Conservation (phyloP, 1,140 invertebrate species). For the Marisa cornuarietis region DNA sequence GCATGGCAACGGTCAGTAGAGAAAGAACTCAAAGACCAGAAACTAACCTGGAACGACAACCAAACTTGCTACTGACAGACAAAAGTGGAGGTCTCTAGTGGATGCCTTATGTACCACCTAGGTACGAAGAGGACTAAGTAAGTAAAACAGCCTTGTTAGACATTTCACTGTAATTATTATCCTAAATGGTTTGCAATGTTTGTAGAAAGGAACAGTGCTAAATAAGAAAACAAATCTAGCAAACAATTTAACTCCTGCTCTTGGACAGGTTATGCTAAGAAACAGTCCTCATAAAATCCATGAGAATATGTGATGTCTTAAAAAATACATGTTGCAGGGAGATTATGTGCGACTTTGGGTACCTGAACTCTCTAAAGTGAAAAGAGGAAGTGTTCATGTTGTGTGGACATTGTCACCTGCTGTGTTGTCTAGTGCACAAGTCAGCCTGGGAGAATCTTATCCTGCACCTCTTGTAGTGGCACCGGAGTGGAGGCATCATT, state of each 20-base stretch:
- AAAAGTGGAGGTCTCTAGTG: too few relatives aligned
- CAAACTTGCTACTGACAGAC: too few relatives aligned
- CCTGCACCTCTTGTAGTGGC: slow-evolving; percentile 52
- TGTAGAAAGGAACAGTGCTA: not conserved
- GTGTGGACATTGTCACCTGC: slow-evolving; percentile 49
- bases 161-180: too few relatives aligned
- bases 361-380: slow-evolving; percentile 48
- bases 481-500: slow-evolving; percentile 52
- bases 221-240: not conserved
- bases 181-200: too few relatives aligned
- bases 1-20: too few relatives aligned
- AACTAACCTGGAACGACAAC: too few relatives aligned
- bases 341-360: slow-evolving; percentile 57
- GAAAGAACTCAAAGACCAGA: too few relatives aligned
- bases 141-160: not conserved
- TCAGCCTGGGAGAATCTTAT: slow-evolving; percentile 51
- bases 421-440: slow-evolving; percentile 36
- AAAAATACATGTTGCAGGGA: slow-evolving; percentile 34
- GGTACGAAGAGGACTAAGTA: too few relatives aligned
- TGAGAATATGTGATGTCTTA: not conserved
- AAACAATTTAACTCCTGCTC: too few relatives aligned
- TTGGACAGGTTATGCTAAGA: too few relatives aligned
- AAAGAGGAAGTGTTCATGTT: slow-evolving; percentile 49
- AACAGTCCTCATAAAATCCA: too few relatives aligned
- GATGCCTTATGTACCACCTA: too few relatives aligned